Base-by-base conservation (phyloP, 2,888 invertebrate genomes). In the Leptinotarsa tumamoca region DNA sequence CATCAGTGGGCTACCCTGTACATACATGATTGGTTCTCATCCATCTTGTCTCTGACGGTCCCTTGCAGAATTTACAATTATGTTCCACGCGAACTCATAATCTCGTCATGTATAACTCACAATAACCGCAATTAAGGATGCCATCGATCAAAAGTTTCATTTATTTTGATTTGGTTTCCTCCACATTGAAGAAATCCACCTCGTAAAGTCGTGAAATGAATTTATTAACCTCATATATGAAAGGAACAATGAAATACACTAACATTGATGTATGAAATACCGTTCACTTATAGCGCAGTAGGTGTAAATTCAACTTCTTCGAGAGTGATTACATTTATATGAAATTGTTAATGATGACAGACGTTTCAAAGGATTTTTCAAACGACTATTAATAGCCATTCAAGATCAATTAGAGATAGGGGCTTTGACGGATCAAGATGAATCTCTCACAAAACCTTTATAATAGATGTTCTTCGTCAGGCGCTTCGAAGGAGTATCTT, bases 141-240 rank as follows among this genome's bases (percentile, higher is more conserved):
- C 68, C 67, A 73, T 76, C 68, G 73, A 76, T 76, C 76, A 76
- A 73, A 73, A 71, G 61, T 61, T 67, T 67, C 18, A 69, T 69
- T 69, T 71, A 73, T 73, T 73, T 68, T 73, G 71, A 76, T 73
- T 71, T 68, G 73, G 68, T 73, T 76, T 71, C 51, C 76, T 68
- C 63, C 71, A 73, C 73, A 76, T 73, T 76, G 76, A 76, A 76
- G 76, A 76, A 76, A 73, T 76, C 71, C 67, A 76, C 71, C 73
- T 69, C 54, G 43, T 63, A 73, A 71, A 68, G 76, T 76, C 76
- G 71, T 76, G 71, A 73, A 76, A 50, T 43, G 71, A 43, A 68
- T 73, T 76, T 73, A 76, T 76, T 68, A 76, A 73, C 73, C 71
- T 71, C 70, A 76, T 73, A 68, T 71, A 73, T 67, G 70, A 71